Evolutionary conservation across 2,888 invertebrate genomes (phyloP).

Genomic region (Celastrina argiolus): DNA sequence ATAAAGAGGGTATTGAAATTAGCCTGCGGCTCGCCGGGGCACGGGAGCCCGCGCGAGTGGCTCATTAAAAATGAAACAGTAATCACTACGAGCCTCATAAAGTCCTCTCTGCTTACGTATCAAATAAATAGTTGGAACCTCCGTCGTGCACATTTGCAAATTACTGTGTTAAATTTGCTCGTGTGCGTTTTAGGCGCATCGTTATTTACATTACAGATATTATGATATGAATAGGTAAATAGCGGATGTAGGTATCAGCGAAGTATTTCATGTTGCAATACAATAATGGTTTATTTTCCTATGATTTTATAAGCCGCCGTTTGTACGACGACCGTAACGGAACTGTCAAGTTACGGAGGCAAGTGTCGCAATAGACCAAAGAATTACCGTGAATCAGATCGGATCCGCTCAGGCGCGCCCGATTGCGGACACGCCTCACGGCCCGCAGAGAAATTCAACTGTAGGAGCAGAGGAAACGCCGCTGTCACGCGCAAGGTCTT

Average conservation of each 20-base stretch:
- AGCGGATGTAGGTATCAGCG: neutral
- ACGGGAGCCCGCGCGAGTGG: slow-evolving; percentile 59
- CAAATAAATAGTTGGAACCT: slow-evolving; percentile 31
- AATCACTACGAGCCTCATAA: slow-evolving; percentile 66
- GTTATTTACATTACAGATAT: neutral
- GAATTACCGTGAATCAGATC: slow-evolving; percentile 65
- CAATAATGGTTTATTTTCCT: neutral
- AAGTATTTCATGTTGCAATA: neutral
- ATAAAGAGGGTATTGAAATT: slow-evolving; percentile 65
- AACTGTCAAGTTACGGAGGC: slow-evolving; percentile 47
- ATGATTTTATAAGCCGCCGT: neutral
- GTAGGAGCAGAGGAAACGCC: slow-evolving; percentile 57
- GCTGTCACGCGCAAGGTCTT: slow-evolving; percentile 49
- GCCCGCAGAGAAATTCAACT: slow-evolving; percentile 71
- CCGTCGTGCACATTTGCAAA: slow-evolving; percentile 10
- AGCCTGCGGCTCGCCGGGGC: slow-evolving; percentile 59
- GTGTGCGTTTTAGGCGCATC: neutral
- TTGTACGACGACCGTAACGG: slow-evolving; percentile 35
- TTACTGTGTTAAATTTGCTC: neutral
- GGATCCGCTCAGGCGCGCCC: slow-evolving; percentile 69
- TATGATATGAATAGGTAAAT: neutral
- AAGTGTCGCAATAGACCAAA: slow-evolving; percentile 57
- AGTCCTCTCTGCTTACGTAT: slow-evolving; percentile 52
- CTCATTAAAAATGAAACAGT: slow-evolving; percentile 73
- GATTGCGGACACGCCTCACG: slow-evolving; percentile 71